Evolutionary conservation across 2,888 invertebrate species (phyloP).

Genomic region (Drosophila austrosaltans): DNA sequence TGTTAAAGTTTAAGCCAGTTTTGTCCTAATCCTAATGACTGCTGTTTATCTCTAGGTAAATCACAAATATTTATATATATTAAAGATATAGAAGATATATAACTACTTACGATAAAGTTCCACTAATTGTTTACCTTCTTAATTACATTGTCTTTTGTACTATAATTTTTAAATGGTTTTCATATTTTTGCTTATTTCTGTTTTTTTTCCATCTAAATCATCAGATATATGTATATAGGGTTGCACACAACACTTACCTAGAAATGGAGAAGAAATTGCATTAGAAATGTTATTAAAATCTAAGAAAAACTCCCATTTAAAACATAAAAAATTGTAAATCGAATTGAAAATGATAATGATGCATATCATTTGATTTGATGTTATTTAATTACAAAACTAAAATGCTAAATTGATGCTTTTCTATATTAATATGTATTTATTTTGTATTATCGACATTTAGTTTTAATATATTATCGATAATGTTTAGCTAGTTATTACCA

Average conservation of each 20-base stretch:
- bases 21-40: too few relatives aligned
- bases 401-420: constrained; percentile 43
- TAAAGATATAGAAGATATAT: too few relatives aligned
- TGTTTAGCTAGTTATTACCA: neutral
- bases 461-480: neutral
- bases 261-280: constrained; percentile 48
- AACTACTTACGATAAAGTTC: neutral
- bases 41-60: too few relatives aligned
- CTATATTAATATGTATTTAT: constrained; percentile 22
- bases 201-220: constrained; percentile 2
- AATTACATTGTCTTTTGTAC: neutral
- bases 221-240: neutral
- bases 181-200: constrained; percentile 48
- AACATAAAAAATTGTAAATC: constrained; percentile 20
- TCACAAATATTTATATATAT: too few relatives aligned
- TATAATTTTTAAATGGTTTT: constrained; percentile 28
- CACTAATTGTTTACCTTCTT: constrained; percentile 1
- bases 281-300: constrained; percentile 26
- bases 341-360: constrained; percentile 37
- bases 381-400: constrained; percentile 19
- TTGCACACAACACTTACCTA: constrained; percentile 56
- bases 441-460: constrained; percentile 10
- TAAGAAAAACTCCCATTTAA: neutral
- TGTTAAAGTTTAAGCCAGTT: too few relatives aligned
- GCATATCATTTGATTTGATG: constrained; percentile 43